These are phyloP conservation scores for Drosophila bifasciata DNA, from an alignment of 1,140 invertebrate species.

Conservation along the genomic window DNA sequence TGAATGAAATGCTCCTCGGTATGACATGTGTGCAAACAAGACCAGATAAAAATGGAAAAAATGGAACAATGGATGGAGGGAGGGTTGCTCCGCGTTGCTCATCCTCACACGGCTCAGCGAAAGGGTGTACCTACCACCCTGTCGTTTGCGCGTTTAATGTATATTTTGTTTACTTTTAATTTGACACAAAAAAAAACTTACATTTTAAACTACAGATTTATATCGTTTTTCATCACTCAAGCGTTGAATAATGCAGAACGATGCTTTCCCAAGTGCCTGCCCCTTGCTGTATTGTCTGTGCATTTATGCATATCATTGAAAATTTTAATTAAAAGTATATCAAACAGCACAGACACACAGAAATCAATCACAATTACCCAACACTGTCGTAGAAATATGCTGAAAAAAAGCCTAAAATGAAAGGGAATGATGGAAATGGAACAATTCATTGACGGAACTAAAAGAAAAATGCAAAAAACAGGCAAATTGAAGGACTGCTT, in stretches of 20 bases:
- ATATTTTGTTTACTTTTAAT: constrained; percentile 72
- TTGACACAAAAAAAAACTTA: constrained; percentile 64
- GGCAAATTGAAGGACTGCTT: too few species aligned
- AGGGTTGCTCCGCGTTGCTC: neutral
- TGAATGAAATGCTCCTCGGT: constrained; percentile 49
- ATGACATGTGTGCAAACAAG: constrained; percentile 81
- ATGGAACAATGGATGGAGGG: constrained; percentile 31
- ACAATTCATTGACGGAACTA: too few species aligned
- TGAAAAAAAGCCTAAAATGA: too few species aligned
- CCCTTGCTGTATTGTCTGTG: neutral
- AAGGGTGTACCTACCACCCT: constrained; percentile 54
- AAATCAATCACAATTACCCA: constrained; percentile 77
- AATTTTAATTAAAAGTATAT: constrained; percentile 78
- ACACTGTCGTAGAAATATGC: too few species aligned
- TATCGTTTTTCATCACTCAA: constrained; percentile 16
- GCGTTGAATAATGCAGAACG: too few species aligned
- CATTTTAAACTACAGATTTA: constrained; percentile 49
- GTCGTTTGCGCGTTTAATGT: constrained; percentile 39
- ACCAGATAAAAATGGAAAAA: too few species aligned
- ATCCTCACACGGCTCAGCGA: constrained; percentile 11
- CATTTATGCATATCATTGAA: constrained; percentile 68
- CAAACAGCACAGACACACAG: constrained; percentile 64
- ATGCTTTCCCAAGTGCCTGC: neutral
- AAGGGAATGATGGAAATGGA: too few species aligned
- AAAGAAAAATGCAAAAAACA: too few species aligned